Evolutionary conservation across 2,797 vertebrate species (phyloP), one percentile per base, ranked within the genome.

Genomic region (Manis javanica): DNA sequence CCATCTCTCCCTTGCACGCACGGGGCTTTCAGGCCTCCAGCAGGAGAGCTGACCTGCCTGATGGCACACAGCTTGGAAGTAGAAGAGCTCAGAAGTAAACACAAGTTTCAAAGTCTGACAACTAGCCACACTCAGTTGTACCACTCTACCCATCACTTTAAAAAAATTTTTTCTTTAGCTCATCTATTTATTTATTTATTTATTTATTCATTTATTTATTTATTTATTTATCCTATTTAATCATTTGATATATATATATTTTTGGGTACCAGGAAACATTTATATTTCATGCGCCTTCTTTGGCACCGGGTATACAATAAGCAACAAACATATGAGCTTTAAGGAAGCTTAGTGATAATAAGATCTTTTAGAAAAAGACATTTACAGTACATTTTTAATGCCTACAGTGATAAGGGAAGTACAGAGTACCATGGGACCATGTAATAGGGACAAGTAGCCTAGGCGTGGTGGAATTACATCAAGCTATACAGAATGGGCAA

Each of bases 11-110:
- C 34, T 71, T 46, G 34, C 7, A 39, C 11, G 39, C n/a, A 5
- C 0, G 37, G 34, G 46, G 4, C 16, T 21, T 3, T 53, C 0
- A 0, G 19, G 42, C 1, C 23, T 21, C 23, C 26, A 2, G 6
- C 10, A 2, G 5, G 8, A 4, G 9, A 24, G 37, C 16, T n/a
- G 19, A 53, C 37, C 34, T 77, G 68, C 29, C 51, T 24, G 39
- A 3, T 7, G 15, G 61, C 26, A 57, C 15, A 8, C 29, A 10
- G 7, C 13, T 42, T 14, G 34, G 37, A 66, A 12, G 4, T 29
- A 12, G 26, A 69, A 24, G 34, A 68, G 31, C 55, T 72, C 19
- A 51, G 49, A 91, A 63, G 34, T 7, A 2, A 19, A 59, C 5
- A 1, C 42, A 68, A 74, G 0, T 5, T n/a, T 9, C 69, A 83